Percentiles rank a stretch among this genome's conserved stretches.
These are phyloP conservation scores for Grallaria varia DNA, from an alignment of 2,113 vertebrate species.

Conservation along the genomic window DNA sequence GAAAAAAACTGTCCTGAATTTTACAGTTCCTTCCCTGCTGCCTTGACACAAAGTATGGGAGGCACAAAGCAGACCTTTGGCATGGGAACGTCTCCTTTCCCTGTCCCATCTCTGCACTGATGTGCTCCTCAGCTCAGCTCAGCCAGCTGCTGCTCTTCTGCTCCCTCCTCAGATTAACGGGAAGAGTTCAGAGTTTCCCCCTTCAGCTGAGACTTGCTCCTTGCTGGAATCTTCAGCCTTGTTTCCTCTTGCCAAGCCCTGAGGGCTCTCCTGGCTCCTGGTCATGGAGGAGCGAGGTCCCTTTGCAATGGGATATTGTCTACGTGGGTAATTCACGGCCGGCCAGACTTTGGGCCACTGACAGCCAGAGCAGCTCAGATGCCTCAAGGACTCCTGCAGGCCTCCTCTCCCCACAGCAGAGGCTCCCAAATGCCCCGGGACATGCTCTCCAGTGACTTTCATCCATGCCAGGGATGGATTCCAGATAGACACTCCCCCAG, in stretches of 20 bases:
- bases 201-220: not conserved
- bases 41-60: not conserved
- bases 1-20: not conserved
- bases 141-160: not conserved
- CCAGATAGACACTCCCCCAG: slow-evolving; percentile 36
- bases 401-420: not conserved
- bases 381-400: not conserved
- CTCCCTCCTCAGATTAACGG: not conserved
- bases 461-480: slow-evolving; percentile 48
- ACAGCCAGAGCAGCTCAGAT: too few relatives aligned
- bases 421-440: not conserved
- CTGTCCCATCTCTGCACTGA: not conserved
- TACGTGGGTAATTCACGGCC: not conserved
- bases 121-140: not conserved
- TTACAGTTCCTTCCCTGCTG: not conserved
- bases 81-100: not conserved
- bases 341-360: not conserved
- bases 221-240: not conserved
- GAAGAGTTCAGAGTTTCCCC: not conserved
- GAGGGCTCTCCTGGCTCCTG: not conserved
- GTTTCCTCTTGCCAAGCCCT: not conserved
- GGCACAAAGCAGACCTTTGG: not conserved
- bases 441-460: slow-evolving; percentile 1
- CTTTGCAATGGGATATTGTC: not conserved
- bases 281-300: not conserved